Conservation (phyloP, 2,113 vertebrate species). For the Eulacestoma nigropectus region DNA sequence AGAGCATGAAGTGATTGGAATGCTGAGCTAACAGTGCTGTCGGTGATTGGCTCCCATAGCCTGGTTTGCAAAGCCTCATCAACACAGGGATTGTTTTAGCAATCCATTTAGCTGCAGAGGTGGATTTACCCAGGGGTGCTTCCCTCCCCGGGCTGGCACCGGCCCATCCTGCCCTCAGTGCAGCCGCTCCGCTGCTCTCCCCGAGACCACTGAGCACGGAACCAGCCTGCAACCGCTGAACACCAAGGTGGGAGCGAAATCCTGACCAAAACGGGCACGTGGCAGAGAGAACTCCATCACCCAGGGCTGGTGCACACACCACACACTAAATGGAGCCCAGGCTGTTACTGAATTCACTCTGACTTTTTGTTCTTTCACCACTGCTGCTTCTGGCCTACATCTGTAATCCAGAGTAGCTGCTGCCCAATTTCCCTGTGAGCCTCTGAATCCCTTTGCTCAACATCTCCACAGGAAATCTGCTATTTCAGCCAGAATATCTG, state of each 20-base stretch:
- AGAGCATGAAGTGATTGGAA: background rate
- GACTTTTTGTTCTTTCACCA: background rate
- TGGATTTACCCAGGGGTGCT: background rate
- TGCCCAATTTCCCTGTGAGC: background rate
- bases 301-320: background rate
- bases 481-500: background rate
- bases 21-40: background rate
- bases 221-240: background rate
- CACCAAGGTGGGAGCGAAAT: background rate
- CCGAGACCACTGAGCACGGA: background rate
- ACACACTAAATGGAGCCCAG: background rate
- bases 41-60: background rate
- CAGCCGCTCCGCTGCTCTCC: background rate
- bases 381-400: background rate
- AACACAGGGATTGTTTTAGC: conserved; percentile 32
- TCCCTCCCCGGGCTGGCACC: background rate
- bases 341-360: background rate
- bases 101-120: conserved; percentile 39
- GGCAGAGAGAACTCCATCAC: background rate
- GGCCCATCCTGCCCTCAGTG: background rate
- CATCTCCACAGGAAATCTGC: background rate
- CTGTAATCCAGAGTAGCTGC: background rate
- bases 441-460: background rate
- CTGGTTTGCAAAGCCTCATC: conserved; percentile 32
- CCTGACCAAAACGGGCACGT: accelerated